Evolutionary conservation across 2,888 invertebrate species (phyloP).

Genomic region (Xestoiulus laeticollis): DNA sequence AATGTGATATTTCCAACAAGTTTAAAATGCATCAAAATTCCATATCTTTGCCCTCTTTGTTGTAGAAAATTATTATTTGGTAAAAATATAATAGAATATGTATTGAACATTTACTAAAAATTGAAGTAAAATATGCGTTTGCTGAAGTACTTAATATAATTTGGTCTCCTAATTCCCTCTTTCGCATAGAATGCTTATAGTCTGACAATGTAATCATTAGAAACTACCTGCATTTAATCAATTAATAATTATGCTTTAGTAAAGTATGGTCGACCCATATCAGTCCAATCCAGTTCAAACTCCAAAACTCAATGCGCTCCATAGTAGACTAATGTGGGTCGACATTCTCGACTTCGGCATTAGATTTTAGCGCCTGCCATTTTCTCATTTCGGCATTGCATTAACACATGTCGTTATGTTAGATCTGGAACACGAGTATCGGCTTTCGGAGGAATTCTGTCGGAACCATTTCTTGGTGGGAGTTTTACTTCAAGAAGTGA

Average conservation of each 20-base stretch:
- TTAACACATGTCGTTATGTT: not conserved
- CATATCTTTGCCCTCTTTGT: not conserved
- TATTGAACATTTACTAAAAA: not conserved
- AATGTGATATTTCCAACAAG: not conserved
- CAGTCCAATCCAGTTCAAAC: too few relatives aligned
- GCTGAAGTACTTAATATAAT: not conserved
- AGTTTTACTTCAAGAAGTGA: constrained; percentile 85
- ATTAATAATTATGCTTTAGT: not conserved
- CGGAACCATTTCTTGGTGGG: constrained; percentile 92
- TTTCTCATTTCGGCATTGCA: not conserved
- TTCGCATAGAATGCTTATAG: constrained; percentile 14
- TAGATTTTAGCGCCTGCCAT: not conserved
- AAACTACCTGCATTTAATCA: not conserved
- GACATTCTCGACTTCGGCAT: too few relatives aligned
- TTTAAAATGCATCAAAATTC: not conserved
- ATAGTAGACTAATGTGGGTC: too few relatives aligned
- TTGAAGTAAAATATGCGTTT: not conserved
- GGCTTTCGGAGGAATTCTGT: constrained; percentile 82
- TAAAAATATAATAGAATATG: not conserved
- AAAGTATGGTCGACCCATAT: not conserved
- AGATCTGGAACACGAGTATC: constrained; percentile 64
- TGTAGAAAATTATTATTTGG: too few relatives aligned
- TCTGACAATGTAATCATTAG: not conserved
- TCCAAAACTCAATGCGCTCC: too few relatives aligned
- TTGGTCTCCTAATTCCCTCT: not conserved